Percentiles rank a stretch among this genome's conserved stretches.
Evolutionary conservation across 2,113 vertebrate species (phyloP).

Genomic region (Xiphias gladius): DNA sequence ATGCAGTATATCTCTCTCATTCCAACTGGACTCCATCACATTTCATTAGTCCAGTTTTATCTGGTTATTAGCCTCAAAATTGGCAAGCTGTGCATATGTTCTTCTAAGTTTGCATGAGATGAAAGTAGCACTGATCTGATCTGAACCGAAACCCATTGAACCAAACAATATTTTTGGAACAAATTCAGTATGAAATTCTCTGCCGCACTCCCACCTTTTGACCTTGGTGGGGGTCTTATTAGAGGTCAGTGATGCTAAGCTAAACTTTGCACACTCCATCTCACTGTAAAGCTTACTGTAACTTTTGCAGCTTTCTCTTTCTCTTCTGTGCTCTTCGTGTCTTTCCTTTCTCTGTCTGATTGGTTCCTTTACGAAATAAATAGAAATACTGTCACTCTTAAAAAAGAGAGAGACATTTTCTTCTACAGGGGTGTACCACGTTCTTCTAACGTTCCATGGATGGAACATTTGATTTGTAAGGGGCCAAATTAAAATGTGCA

Average conservation of each 20-base stretch:
- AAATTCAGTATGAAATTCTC: constrained; percentile 45
- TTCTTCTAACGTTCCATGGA: constrained; percentile 3
- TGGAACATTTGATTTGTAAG: constrained; percentile 14
- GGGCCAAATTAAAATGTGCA: constrained; percentile 22
- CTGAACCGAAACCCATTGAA: constrained; percentile 34
- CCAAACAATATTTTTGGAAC: constrained; percentile 32
- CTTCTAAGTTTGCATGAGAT: constrained; percentile 74
- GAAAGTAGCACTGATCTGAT: constrained; percentile 72
- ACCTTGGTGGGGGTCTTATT: constrained; percentile 42
- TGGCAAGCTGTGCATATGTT: constrained; percentile 68
- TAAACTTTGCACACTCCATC: constrained; percentile 65
- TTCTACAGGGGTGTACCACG: constrained; percentile 7
- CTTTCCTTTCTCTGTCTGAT: constrained; percentile 66
- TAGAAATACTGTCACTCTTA: neutral
- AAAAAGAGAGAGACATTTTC: neutral
- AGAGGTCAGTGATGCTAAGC: constrained; percentile 75
- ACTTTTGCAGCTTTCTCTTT: constrained; percentile 72
- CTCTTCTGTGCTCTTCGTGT: constrained; percentile 56
- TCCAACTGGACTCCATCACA: constrained; percentile 71
- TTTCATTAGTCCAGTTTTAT: constrained; percentile 66
- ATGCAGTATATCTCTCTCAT: constrained; percentile 62
- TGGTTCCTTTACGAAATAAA: constrained; percentile 25
- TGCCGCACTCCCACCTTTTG: constrained; percentile 36
- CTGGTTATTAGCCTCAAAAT: constrained; percentile 71
- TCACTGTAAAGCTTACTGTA: constrained; percentile 69